A percentile compares a stretch with the other conserved stretches of the same genome.
Conservation (phyloP, 53 echinoderm and acorn worm genomes). For the Echinometra lucunter region DNA sequence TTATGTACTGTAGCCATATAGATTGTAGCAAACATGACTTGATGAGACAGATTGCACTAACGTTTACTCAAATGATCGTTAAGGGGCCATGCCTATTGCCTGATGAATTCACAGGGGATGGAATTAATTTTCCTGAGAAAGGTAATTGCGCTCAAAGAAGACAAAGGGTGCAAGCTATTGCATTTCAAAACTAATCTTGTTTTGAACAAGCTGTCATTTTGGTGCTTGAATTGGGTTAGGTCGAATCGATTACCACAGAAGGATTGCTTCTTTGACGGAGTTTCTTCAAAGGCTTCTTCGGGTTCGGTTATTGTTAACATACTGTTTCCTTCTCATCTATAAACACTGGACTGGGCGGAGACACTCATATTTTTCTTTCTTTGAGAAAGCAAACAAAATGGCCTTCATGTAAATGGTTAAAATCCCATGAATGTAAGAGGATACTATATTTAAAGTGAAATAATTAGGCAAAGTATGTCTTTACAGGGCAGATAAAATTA, state of each 20-base stretch:
- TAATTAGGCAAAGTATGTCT: not conserved
- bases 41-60: not conserved
- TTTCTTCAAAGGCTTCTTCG: constrained; percentile 1
- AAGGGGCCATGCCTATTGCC: not conserved
- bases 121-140: constrained; percentile 24
- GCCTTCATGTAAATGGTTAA: constrained; percentile 15
- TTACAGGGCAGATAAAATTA: not conserved
- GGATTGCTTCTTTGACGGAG: not conserved
- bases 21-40: not conserved
- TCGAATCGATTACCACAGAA: constrained; percentile 28
- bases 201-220: constrained; percentile 53
- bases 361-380: not conserved
- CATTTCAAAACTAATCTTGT: constrained; percentile 13
- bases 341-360: not conserved
- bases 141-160: constrained; percentile 38
- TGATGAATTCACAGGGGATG: not conserved
- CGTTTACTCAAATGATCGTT: constrained; percentile 32
- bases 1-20: not conserved
- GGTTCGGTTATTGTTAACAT: not conserved
- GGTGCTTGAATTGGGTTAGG: constrained; percentile 51
- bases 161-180: not conserved
- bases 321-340: not conserved
- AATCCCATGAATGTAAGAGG: not conserved
- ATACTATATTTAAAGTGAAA: not conserved
- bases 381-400: not conserved